Base-by-base conservation (phyloP, 2,797 vertebrate species). In the Labeo calbasu region DNA sequence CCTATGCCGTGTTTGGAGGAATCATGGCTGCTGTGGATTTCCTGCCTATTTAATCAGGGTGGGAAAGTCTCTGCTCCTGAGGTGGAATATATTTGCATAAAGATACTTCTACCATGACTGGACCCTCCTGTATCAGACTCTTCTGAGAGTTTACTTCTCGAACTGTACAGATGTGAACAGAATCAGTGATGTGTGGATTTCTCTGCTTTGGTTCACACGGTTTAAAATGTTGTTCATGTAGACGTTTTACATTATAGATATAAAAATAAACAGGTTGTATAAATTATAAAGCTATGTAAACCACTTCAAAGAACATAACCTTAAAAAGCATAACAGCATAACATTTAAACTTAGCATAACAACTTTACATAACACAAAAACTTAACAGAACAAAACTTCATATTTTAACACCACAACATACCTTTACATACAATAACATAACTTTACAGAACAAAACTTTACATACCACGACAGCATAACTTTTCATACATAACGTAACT, bases 21-120 rank as follows among this genome's bases (percentile, higher is more conserved):
- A 83, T 84, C 66, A 76, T 63, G 83, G 79, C 87, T 84, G 83
- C 86, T 86, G 77, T 83, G 65, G 86, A 84, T 84, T 86, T 89
- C 80, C 73, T 81, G 83, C 77, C 83, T 85, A 85, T 87, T 87
- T 89, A 89, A 89, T 89, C 85, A 86, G 88, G 85, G 73, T 86
- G 85, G 81, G 77, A 87, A 86, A 69, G 68, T 82, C 78, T 66
- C 69, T 83, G 76, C 84, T 82, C 79, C 80, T 85, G 86, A 89
- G 86, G 86, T 87, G 84, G 87, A 89, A 85, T 84, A 86, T 59
- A 87, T 86, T 85, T 89, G 80, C 85, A 88, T 88, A 69, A 79
- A 80, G 65, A 77, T 84, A 77, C 36, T 55, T 79, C 70, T 25
- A 46, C 28, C 50, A 21, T 77, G 61, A 77, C 63, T 66, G 32